Conservation (phyloP, 2,888 invertebrate genomes). For the Ephialtes manifestator region DNA sequence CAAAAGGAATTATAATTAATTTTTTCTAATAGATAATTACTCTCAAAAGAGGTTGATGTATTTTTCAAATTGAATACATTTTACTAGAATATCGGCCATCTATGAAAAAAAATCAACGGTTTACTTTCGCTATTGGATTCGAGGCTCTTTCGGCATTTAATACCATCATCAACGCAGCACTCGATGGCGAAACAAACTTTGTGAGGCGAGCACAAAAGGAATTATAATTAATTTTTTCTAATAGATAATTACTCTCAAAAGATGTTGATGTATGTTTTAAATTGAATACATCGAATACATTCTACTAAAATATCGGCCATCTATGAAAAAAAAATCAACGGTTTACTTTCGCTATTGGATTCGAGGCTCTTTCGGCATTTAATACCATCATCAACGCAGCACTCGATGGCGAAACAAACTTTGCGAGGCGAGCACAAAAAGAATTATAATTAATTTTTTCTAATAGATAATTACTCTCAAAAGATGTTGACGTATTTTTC, state of each 20-base stretch:
- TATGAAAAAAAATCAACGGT: not conserved
- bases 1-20: too few species aligned
- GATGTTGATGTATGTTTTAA: too few species aligned
- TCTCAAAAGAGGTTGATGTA: too few species aligned
- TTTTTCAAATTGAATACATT: not conserved
- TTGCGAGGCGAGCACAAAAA: not conserved
- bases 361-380: constrained; percentile 6
- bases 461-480: too few species aligned
- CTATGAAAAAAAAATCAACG: not conserved
- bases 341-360: constrained; percentile 1
- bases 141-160: constrained; percentile 8
- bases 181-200: constrained; percentile 12
- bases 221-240: too few species aligned
- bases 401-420: constrained; percentile 11
- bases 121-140: not conserved
- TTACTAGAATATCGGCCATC: not conserved
- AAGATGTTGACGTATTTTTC: not conserved
- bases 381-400: not conserved
- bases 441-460: too few species aligned
- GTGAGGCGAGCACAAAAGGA: not conserved
- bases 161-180: not conserved
- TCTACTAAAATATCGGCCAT: not conserved
- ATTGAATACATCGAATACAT: not conserved
- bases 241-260: too few species aligned
- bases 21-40: too few species aligned